Evolutionary conservation across 2,888 invertebrate species (phyloP).

Genomic region (Biston stratarius): DNA sequence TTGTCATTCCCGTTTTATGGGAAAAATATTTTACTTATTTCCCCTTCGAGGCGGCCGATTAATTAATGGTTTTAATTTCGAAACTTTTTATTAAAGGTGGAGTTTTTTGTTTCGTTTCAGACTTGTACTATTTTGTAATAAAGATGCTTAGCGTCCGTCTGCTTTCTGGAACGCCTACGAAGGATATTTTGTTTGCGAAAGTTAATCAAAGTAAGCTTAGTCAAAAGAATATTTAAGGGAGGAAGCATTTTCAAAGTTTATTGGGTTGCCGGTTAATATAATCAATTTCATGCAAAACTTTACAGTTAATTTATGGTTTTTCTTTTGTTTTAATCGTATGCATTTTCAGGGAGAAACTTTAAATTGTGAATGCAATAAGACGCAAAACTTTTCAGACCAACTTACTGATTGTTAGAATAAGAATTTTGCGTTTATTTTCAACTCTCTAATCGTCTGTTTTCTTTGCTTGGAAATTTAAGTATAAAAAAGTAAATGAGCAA

Average conservation of each 20-base stretch:
- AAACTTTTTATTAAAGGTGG: conserved; percentile 36
- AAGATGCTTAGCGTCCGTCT: conserved; percentile 21
- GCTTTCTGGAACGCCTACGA: conserved; percentile 30
- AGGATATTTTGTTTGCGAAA: conserved; percentile 45
- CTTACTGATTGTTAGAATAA: not conserved
- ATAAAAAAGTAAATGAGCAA: no score
- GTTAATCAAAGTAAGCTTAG: conserved; percentile 57
- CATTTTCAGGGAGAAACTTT: conserved; percentile 16
- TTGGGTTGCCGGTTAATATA: conserved; percentile 60
- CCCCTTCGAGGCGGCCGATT: conserved; percentile 29
- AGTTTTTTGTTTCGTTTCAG: conserved; percentile 20
- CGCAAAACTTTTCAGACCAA: not conserved
- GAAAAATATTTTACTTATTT: conserved; percentile 35
- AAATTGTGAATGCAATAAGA: conserved; percentile 20
- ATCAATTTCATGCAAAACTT: conserved; percentile 73
- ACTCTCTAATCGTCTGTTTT: no score
- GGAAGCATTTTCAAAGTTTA: conserved; percentile 46
- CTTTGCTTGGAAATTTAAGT: no score
- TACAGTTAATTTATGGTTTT: conserved; percentile 48
- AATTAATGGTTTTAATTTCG: conserved; percentile 39
- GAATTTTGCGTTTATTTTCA: not conserved
- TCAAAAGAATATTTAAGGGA: conserved; percentile 62
- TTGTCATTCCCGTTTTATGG: conserved; percentile 34
- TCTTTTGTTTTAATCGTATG: conserved; percentile 22
- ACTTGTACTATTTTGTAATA: conserved; percentile 31